These are phyloP conservation scores for Drosophila seguyi DNA, from an alignment of 1,140 invertebrate species.

Conservation along the genomic window DNA sequence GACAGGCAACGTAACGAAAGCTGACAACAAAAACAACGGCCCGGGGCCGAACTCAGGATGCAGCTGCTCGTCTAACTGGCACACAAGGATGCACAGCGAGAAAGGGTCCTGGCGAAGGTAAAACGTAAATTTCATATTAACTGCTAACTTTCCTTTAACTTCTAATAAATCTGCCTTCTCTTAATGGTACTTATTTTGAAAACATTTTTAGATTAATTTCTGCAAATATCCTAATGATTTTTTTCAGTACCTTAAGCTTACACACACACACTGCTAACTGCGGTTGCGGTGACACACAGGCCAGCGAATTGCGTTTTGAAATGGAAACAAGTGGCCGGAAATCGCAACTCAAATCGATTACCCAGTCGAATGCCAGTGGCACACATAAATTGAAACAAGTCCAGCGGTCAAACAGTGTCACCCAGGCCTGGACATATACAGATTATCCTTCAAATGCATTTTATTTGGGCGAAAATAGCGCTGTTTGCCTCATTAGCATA, in stretches of 20 bases:
- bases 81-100: constrained; percentile 10
- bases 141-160: too few species aligned
- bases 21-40: constrained; percentile 29
- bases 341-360: constrained; percentile 52
- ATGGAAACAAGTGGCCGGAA: constrained; percentile 49
- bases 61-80: constrained; percentile 37
- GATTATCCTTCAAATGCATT: constrained; percentile 1
- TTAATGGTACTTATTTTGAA: rapidly evolving
- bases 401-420: constrained; percentile 10
- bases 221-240: neutral
- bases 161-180: neutral
- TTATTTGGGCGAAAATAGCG: neutral
- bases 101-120: neutral
- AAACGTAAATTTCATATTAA: neutral
- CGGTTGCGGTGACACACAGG: constrained; percentile 16
- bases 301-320: constrained; percentile 36
- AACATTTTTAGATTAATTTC: too few species aligned
- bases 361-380: constrained; percentile 29
- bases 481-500: constrained; percentile 3
- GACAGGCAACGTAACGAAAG: constrained; percentile 48
- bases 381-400: constrained; percentile 33
- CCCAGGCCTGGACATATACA: neutral
- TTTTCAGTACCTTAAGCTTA: neutral
- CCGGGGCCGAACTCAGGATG: constrained; percentile 13
- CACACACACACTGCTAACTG: neutral